Evolutionary conservation across 2,113 vertebrate genomes (phyloP), one percentile per base, ranked within the genome.

Genomic region (Coptodon rendalli): DNA sequence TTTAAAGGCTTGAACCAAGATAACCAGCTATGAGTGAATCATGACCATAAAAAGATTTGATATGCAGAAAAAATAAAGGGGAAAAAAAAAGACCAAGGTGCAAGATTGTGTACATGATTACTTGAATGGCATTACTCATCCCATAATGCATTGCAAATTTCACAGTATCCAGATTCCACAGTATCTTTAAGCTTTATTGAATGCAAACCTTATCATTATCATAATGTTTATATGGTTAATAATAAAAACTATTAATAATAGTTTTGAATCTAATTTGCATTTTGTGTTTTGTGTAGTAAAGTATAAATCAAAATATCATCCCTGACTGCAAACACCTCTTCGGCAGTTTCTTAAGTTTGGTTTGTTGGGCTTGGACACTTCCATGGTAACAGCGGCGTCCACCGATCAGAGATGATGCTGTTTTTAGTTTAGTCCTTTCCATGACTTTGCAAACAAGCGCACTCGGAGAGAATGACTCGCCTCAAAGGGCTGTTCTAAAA

Each of bases 1-100:
- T 76, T 76, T 76, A 29, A 76, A 76, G 22, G 8, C 14, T 73
- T 45, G 40, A 76, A 48, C 1, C 4, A 48, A 76, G 36, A 0
- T n/a, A 22, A 10, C 38, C 38, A 76, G 40, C 14, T 48, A 48
- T 0, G 22, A 76, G 22, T 73, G 22, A 29, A 27, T 7, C 2
- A 1, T 76, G 24, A 29, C 40, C 2, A 29, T 3, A 76, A 48
- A 76, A 76, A 29, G 14, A 73, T 45, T 24, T 45, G 13, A 73
- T 76, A 5, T 29, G 40, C 40, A 76, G 24, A 29, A 48, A 5
- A 73, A 73, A 73, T 73, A 48, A 73, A 45, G 6, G 40, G 61
- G 0, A 0, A 2, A 6, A 45, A 40, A 27, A 27, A 43, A 73
- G 24, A 27, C 14, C 40, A 76, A 29, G 68, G 2, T 48, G 9